Evolutionary conservation across 2,888 invertebrate genomes (phyloP), one percentile per base, ranked within the genome.

Genomic region (Syrphus vitripennis): DNA sequence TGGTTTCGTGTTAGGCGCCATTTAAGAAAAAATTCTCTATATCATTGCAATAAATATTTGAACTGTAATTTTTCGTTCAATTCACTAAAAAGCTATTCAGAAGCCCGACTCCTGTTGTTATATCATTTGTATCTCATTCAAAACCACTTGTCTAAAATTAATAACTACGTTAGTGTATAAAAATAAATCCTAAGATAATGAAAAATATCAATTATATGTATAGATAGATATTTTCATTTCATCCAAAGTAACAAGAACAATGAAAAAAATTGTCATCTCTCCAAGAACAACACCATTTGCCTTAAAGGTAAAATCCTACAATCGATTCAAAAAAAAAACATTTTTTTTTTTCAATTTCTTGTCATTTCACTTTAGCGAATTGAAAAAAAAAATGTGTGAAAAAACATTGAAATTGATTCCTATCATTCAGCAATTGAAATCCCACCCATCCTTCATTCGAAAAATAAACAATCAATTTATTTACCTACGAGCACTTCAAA

Each of bases 381-480:
- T 21, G 21, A 14, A 59, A 34, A 57, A 29, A 31, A 57, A 31
- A 31, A 10, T 16, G n/a, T 16, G 16, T 16, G 19, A 53, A 55
- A 72, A 53, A 63, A 70, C 71, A 67, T 14, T 34, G 34, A 57
- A 57, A 83, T 83, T 78, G 78, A 83, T 78, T 78, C 61, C 45
- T 61, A 57, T 74, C 69, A 67, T 63, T 70, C 69, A 55, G 19
- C 70, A 65, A 45, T 74, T 48, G 74, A 70, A 79, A 78, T 79
- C 79, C 74, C 29, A 19, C 24, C 9, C 12, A 2, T 53, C 6
- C 16, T 40, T 16, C 6, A 14, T 2, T 6, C 2, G 45, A 40
- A n/a, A 14, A 9, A 69, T 31, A 69, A 26, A 34, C 16, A 31
- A 59, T 55, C 71, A 67, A 21, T 7, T 21, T 48, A 21, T 10